These are phyloP conservation scores for Troides helena DNA, from an alignment of 2,888 invertebrate species.

Conservation along the genomic window DNA sequence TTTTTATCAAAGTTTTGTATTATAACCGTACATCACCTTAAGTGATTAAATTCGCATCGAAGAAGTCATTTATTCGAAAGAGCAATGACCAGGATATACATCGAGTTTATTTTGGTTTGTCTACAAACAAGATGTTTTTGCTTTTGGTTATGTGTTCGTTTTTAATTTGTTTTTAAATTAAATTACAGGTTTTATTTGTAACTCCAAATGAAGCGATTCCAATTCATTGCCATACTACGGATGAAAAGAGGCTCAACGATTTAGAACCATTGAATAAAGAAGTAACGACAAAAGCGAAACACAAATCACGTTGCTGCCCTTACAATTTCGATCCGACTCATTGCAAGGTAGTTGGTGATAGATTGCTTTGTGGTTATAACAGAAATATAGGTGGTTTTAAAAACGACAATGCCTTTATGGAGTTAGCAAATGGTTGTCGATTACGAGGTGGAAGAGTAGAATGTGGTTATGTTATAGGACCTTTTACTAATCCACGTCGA, in stretches of 20 bases:
- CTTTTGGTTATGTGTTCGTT: background rate
- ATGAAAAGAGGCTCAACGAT: slow-evolving; percentile 19
- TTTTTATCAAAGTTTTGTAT: background rate
- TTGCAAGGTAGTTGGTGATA: slow-evolving; percentile 56
- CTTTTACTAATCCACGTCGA: slow-evolving; percentile 46
- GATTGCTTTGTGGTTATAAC: slow-evolving; percentile 61
- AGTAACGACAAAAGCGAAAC: background rate
- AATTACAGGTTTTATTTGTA: slow-evolving; percentile 43
- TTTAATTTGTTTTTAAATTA: slow-evolving; percentile 6
- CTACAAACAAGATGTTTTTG: background rate
- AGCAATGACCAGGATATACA: slow-evolving; percentile 49
- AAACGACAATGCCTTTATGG: slow-evolving; percentile 34
- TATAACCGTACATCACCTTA: slow-evolving; percentile 36
- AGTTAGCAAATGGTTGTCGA: slow-evolving; percentile 53
- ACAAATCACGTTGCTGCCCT: slow-evolving; percentile 50
- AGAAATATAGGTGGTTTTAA: slow-evolving; percentile 48
- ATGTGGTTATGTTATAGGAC: slow-evolving; percentile 58
- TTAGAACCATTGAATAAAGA: slow-evolving; percentile 3
- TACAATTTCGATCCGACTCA: slow-evolving; percentile 56
- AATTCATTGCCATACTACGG: slow-evolving; percentile 31
- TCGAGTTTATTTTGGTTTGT: slow-evolving; percentile 53
- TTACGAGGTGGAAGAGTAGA: slow-evolving; percentile 59
- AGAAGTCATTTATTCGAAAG: slow-evolving; percentile 49
- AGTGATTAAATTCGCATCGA: slow-evolving; percentile 46
- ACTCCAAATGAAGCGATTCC: slow-evolving; percentile 33